Conservation (phyloP, 2,797 vertebrate species). For the Anniella stebbinsi region DNA sequence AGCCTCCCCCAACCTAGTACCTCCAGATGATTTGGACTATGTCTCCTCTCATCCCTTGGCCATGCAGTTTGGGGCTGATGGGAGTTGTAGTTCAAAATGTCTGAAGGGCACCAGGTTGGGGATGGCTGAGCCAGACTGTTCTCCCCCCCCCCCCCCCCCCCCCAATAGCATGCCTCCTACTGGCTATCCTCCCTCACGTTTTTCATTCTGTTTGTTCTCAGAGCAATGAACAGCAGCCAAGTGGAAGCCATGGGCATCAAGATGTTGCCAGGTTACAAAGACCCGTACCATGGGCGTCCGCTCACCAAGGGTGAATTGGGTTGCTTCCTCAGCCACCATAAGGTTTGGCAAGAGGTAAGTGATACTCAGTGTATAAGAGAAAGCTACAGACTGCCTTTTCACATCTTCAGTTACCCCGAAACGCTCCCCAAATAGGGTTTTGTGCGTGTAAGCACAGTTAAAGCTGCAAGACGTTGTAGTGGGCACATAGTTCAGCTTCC, state of each 20-base stretch:
- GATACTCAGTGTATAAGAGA: neutral
- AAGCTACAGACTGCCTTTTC: neutral
- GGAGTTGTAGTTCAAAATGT: too few species aligned
- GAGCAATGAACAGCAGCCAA: conserved; percentile 89
- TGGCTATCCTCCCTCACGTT: too few species aligned
- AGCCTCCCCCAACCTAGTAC: too few species aligned
- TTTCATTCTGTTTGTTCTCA: conserved; percentile 55
- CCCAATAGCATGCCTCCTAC: neutral
- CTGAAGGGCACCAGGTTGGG: too few species aligned
- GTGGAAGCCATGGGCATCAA: conserved; percentile 86
- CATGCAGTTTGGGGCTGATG: too few species aligned
- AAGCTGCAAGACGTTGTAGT: neutral
- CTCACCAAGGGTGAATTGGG: conserved; percentile 94
- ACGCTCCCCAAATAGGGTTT: neutral
- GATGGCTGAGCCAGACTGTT: too few species aligned
- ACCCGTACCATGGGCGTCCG: conserved; percentile 92
- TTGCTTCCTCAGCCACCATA: conserved; percentile 94
- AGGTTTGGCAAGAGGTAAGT: conserved; percentile 92
- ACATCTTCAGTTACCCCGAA: too few species aligned
- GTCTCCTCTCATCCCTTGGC: too few species aligned
- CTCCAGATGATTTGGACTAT: too few species aligned
- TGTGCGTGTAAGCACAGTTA: neutral
- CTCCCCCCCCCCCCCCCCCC: neutral
- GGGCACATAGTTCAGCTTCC: neutral
- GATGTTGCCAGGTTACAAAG: conserved; percentile 92